These are phyloP conservation scores for Choloepus hoffmanni DNA, from an alignment of 2,113 vertebrate species.

Conservation along the genomic window DNA sequence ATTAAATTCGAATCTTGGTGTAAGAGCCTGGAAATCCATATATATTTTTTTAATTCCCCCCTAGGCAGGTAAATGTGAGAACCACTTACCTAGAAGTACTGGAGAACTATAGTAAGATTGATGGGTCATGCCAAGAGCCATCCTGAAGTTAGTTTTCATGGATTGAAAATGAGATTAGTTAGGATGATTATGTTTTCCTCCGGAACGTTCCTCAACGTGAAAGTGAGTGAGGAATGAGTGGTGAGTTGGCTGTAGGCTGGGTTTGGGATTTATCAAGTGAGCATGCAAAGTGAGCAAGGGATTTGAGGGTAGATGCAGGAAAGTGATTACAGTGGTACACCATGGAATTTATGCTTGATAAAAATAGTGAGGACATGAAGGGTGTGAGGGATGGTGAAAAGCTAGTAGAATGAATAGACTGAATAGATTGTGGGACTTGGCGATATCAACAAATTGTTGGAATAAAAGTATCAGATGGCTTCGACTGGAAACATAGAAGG, in stretches of 20 bases:
- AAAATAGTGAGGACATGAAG: background rate
- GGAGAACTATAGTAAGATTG: background rate
- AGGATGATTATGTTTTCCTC: background rate
- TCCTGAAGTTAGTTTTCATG: background rate
- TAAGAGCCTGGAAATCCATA: background rate
- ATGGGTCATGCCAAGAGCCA: background rate
- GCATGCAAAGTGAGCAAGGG: background rate
- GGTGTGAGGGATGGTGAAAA: background rate
- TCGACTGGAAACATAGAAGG: background rate
- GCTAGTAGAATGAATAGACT: background rate
- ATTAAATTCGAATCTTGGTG: background rate
- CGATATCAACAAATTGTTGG: background rate
- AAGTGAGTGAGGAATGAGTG: background rate
- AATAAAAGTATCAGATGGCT: background rate
- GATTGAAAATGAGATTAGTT: conserved; percentile 3
- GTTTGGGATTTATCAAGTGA: background rate
- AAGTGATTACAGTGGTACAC: background rate
- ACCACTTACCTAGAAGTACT: background rate
- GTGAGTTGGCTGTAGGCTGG: background rate
- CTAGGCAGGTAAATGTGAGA: background rate
- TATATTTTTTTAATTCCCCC: background rate
- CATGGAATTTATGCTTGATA: background rate
- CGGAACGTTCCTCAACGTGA: background rate
- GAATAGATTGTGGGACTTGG: background rate
- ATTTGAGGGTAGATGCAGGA: background rate